Evolutionary conservation across 2,888 invertebrate genomes (phyloP), one percentile per base, ranked within the genome.

Genomic region (Rhamphomyia laevipes): DNA sequence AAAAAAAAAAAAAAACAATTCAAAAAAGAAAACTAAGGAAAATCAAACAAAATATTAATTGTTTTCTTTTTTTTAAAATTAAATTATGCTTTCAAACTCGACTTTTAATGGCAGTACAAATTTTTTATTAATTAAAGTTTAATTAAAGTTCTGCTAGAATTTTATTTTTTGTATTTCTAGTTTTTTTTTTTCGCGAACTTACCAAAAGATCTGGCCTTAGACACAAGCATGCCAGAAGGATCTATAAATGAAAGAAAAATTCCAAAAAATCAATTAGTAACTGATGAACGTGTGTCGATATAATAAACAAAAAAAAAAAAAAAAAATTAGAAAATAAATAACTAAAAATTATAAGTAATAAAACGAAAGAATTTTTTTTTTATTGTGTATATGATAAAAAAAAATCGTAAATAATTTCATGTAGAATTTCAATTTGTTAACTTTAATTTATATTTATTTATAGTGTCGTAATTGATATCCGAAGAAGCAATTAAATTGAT

Each of bases 211-310:
- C 80, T 79, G 80, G 80, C 80, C 80, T 79, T 77, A 80, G 78
- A 79, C 78, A 80, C 78, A 80, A 77, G 78, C 79, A 80, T 78
- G 80, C 80, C 78, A 80, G 78, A 78, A 80, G 78, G 74, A 80
- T 79, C 80, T 80, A 80, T 74, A 80, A 79, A 77, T 75, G 73
- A 73, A 66, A 77, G 76, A 72, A 68, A 70, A 66, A 69, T 73
- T 70, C 69, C 61, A 60, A 56, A 61, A 61, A 64, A 67, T 58
- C 61, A 60, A 67, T 42, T 42, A 42, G 42, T 42, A 42, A 42
- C 42, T 42, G 15, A 42, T 42, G 42, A 42, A 15, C 42, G 42
- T n/a, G 21, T 27, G 15, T 37, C 41, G 38, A 31, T 23, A 23
- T n/a, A n/a, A n/a, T n/a, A n/a, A n/a, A n/a, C 18, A 31, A 47